Conservation (phyloP, 2,888 invertebrate species). For the Rhamnusium bicolor region DNA sequence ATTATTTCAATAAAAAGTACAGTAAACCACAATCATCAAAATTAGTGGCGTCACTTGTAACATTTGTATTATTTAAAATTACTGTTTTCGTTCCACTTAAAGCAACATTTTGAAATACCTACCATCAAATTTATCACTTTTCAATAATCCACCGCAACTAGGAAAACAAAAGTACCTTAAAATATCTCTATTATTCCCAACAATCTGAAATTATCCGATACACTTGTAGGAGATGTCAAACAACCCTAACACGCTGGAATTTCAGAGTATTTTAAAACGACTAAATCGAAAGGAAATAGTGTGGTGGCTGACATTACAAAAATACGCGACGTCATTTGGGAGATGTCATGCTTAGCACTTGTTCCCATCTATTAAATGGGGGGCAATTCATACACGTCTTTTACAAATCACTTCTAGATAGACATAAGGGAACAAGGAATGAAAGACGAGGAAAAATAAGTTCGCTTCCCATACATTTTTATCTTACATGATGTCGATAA, state of each 20-base stretch:
- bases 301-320: slow-evolving; percentile 34
- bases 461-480: neutral
- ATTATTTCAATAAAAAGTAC: no score
- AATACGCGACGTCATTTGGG: slow-evolving; percentile 32
- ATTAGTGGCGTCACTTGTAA: no score
- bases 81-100: neutral
- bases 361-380: slow-evolving; percentile 38
- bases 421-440: slow-evolving; percentile 20
- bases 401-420: slow-evolving; percentile 37
- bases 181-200: slow-evolving; percentile 22
- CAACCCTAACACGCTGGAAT: slow-evolving; percentile 2
- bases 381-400: slow-evolving; percentile 34
- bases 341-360: slow-evolving; percentile 37
- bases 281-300: slow-evolving; percentile 27
- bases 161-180: slow-evolving; percentile 7
- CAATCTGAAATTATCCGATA: slow-evolving; percentile 29
- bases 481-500: neutral
- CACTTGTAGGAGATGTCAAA: slow-evolving; percentile 24
- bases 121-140: neutral
- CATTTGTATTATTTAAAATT: no score
- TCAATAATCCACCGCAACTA: neutral
- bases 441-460: slow-evolving; percentile 29
- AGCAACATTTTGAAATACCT: neutral
- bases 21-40: no score
- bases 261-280: slow-evolving; percentile 13